Percentiles rank a stretch among this genome's conserved stretches.
Conservation (phyloP, 2,113 vertebrate genomes). For the Brevimyrus niger region DNA sequence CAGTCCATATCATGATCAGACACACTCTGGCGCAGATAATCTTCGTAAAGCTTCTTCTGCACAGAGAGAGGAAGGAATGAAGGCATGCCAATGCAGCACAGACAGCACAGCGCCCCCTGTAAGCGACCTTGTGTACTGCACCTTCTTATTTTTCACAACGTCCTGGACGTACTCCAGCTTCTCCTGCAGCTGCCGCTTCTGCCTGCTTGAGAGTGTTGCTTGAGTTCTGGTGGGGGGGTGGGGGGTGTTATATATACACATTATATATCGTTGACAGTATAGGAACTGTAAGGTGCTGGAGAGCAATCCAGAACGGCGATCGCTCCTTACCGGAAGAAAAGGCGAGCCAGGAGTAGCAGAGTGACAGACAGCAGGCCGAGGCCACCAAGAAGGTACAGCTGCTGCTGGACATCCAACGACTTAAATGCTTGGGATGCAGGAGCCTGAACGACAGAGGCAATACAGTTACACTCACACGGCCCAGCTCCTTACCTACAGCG, state of each 20-base stretch:
- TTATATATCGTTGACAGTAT: not conserved
- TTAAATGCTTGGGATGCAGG: conserved; percentile 49
- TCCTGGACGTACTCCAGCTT: conserved; percentile 64
- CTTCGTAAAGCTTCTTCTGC: not conserved
- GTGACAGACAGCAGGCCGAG: conserved; percentile 60
- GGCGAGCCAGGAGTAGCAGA: conserved; percentile 58
- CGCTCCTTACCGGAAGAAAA: conserved; percentile 56
- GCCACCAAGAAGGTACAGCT: conserved; percentile 50
- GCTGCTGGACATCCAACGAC: conserved; percentile 50
- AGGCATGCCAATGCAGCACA: not conserved
- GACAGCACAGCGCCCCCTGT: not conserved
- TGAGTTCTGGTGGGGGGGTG: not conserved
- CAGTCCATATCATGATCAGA: not conserved
- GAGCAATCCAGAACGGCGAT: not conserved
- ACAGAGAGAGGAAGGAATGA: not conserved
- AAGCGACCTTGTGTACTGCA: conserved; percentile 25
- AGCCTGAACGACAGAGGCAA: conserved; percentile 34
- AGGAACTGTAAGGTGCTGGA: not conserved
- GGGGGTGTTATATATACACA: not conserved
- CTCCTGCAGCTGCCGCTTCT: conserved; percentile 65
- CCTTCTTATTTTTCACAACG: conserved; percentile 68
- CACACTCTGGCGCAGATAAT: not conserved
- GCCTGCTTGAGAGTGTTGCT: conserved; percentile 44
- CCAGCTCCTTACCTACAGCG: not conserved
- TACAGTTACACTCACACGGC: not conserved